Evolutionary conservation across 2,113 vertebrate species (phyloP), one percentile per base, ranked within the genome.

Genomic region (Xiphophorus hellerii): DNA sequence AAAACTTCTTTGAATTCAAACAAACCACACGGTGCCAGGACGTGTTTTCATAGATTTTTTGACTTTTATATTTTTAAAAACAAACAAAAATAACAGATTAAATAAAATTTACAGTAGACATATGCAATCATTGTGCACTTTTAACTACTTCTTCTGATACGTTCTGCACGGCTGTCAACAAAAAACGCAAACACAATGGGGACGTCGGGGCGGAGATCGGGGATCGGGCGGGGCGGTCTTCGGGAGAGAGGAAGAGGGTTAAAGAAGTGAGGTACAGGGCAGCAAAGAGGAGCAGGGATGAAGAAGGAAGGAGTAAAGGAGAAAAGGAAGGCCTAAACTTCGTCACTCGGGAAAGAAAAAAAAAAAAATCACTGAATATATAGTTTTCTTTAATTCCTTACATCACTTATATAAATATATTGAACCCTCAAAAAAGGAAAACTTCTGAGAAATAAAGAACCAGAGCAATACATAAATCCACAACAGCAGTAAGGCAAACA

Each of bases 331-430:
- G 87, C 85, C 89, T 90, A 92, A 93, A 94, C 79, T 90, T 91
- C 92, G 92, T 90, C 92, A 94, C 93, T 92, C 85, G 31, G 76
- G 65, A 65, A 62, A 74, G 66, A 80, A 92, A 90, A 30, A 92
- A 90, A 90, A 78, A 89, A 92, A 92, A 92, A 92, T 94, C 94
- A 95, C 94, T 92, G 93, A 95, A 95, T 95, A 95, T 95, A 94
- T 94, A 94, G 93, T 94, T 94, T 93, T 94, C 84, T 93, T 93
- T 94, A 93, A 95, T 94, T 94, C 94, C 95, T 94, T 95, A 95
- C 94, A 93, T 95, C 94, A 95, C 92, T 95, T 94, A 94, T 95
- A 95, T 95, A 95, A 95, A 95, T 95, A 95, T 94, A 95, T 93
- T 86, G 90, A 95, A 94, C 90, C 89, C 87, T 88, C 84, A 39